Base-by-base conservation (phyloP, 2,888 invertebrate genomes). In the Mechanitis mazaeus region DNA sequence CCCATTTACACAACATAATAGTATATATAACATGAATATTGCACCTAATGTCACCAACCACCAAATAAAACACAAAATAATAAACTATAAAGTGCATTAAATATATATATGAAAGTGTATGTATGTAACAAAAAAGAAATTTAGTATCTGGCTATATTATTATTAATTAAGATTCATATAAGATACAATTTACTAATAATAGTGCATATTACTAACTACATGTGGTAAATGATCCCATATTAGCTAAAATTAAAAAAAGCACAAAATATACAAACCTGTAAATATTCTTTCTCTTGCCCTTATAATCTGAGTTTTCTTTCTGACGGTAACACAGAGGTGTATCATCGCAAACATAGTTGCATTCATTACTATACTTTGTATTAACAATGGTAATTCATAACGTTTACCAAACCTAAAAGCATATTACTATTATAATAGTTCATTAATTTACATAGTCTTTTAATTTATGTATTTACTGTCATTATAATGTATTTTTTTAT, bases 321-420 rank as follows among this genome's bases (percentile, higher is more conserved):
- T 93, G 68, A 97, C 95, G 79, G 91, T 93, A 35, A 98, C 96
- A 91, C 98, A 98, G 56, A 98, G 90, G 83, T 97, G 95, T 69
- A 98, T 95, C 96, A 99, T 96, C 61, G 94, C 91, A 86, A 98
- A 93, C 99, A 99, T 99, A 70, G 97, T 95, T 62, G 95, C 80
- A 79, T 97, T 98, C 99, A 99, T 99, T 63, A 99, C 94, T 79
- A 99, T 93, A 90, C 98, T 99, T 91, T 99, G 99, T 66, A 97
- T 92, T 71, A 99, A 92, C 68, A 99, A 91, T 62, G 99, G 98
- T 79, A 96, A 91, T 90, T 99, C 99, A 92, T 97, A 99, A 71
- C 95, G 95, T 88, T 97, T 98, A 69, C 99, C 99, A 93, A 99
- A 99, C 99, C 99, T 99, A 87, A 54, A 92, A 91, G 46, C 57